Evolutionary conservation across 1,140 invertebrate species (phyloP).

Genomic region (Ceratosolen solmsi): DNA sequence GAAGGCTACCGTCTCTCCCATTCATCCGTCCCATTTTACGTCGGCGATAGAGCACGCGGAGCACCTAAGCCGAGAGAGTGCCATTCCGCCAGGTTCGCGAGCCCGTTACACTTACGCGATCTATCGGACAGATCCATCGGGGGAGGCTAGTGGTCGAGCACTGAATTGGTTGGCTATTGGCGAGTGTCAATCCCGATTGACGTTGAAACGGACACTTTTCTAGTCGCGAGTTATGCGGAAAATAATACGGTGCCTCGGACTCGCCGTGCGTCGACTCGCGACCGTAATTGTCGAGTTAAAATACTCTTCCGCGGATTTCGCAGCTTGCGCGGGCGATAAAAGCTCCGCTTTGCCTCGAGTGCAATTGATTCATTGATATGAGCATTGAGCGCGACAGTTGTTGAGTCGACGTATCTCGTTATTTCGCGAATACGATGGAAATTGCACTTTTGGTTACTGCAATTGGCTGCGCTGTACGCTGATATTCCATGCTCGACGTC

Average conservation of each 20-base stretch:
- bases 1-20: not conserved
- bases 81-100: not conserved
- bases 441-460: no score
- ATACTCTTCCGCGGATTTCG: no score
- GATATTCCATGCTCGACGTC: no score
- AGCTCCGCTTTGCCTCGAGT: no score
- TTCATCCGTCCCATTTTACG: not conserved
- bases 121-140: slow-evolving; percentile 32
- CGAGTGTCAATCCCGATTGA: not conserved
- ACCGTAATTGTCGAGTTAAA: no score
- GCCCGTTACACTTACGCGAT: not conserved
- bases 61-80: not conserved
- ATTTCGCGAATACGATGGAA: no score
- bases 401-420: no score
- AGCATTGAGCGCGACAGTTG: no score
- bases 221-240: not conserved
- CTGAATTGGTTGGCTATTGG: not conserved
- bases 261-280: no score
- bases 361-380: no score
- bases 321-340: no score
- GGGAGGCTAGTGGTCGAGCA: not conserved
- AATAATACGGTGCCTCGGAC: not conserved
- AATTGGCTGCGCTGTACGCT: no score
- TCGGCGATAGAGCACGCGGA: not conserved
- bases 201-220: slow-evolving; percentile 21